phyloP scores from a whole-genome alignment of 2,113 vertebrate species.

The Steatornis caripensis region DNA sequence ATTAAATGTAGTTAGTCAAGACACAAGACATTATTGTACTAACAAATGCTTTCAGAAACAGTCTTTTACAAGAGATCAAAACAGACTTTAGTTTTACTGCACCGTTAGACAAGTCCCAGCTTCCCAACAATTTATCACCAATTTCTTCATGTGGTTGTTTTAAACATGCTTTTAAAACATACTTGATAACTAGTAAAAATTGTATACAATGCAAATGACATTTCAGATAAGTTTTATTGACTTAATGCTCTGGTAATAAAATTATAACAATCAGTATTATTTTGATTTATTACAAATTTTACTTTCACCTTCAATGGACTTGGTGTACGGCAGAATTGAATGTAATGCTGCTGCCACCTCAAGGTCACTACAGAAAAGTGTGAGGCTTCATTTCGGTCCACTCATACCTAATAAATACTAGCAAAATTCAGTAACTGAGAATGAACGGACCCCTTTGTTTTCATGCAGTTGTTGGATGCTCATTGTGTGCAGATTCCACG shows the following conservation, averaged over 20 bases:
- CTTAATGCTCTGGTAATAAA: conserved; percentile 79
- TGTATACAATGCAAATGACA: conserved; percentile 75
- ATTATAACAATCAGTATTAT: conserved; percentile 80
- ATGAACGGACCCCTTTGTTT: not conserved
- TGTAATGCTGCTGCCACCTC: conserved; percentile 80
- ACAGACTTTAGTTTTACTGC: conserved; percentile 58
- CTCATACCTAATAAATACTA: not conserved
- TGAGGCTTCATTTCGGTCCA: conserved; percentile 1
- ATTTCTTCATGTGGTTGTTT: conserved; percentile 67
- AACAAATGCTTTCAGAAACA: conserved; percentile 46
- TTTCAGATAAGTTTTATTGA: conserved; percentile 79
- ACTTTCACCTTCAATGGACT: conserved; percentile 66
- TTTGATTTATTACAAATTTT: conserved; percentile 73
- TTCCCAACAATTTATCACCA: conserved; percentile 58
- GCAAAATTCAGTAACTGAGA: not conserved
- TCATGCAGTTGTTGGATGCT: not conserved
- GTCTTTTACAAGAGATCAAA: conserved; percentile 33
- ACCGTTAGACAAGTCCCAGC: conserved; percentile 47
- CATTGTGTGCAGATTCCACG: not conserved
- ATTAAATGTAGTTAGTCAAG: conserved; percentile 50
- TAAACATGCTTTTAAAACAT: conserved; percentile 71
- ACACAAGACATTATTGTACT: conserved; percentile 8
- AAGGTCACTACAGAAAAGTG: conserved; percentile 73
- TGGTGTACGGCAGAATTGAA: conserved; percentile 46
- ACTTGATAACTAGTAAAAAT: conserved; percentile 74